These are phyloP conservation scores for Acestrorhynchus altus DNA, from an alignment of 2,797 vertebrate species.

Conservation along the genomic window DNA sequence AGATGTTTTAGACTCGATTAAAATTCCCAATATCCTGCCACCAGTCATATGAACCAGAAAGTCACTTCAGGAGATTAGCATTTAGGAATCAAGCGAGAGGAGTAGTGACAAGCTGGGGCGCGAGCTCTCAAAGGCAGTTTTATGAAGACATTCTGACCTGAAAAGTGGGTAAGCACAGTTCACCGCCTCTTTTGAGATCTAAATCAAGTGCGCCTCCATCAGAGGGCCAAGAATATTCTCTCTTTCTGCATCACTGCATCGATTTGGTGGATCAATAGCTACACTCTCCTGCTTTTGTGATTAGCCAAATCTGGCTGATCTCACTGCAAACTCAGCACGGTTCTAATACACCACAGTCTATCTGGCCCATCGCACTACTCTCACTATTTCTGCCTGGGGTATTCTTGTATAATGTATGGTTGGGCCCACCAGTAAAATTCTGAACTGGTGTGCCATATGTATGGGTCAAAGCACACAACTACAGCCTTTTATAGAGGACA, in stretches of 20 bases:
- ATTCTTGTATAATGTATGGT: neutral
- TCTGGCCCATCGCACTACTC: neutral
- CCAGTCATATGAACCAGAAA: neutral
- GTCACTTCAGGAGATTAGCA: conserved; percentile 1
- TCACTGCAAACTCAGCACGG: conserved; percentile 14
- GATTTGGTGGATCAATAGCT: conserved; percentile 9
- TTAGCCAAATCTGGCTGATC: conserved; percentile 17
- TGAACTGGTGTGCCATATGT: neutral
- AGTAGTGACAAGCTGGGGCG: neutral
- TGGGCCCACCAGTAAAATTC: neutral
- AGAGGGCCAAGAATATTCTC: neutral
- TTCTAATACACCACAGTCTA: neutral
- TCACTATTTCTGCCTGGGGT: neutral
- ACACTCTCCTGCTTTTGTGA: conserved; percentile 13
- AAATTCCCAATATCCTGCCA: neutral
- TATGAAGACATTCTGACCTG: conserved; percentile 1
- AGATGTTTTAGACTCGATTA: conserved; percentile 3
- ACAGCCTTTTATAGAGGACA: too few relatives aligned
- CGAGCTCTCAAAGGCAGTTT: neutral
- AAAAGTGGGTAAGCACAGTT: conserved; percentile 7
- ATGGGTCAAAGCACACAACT: neutral
- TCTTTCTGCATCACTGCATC: neutral
- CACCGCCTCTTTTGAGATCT: neutral
- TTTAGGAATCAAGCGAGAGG: neutral
- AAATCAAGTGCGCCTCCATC: conserved; percentile 8